Percentiles rank a stretch among this genome's conserved stretches.
phyloP scores from a whole-genome alignment of 2,113 vertebrate genomes.

The Burhinus oedicnemus region DNA sequence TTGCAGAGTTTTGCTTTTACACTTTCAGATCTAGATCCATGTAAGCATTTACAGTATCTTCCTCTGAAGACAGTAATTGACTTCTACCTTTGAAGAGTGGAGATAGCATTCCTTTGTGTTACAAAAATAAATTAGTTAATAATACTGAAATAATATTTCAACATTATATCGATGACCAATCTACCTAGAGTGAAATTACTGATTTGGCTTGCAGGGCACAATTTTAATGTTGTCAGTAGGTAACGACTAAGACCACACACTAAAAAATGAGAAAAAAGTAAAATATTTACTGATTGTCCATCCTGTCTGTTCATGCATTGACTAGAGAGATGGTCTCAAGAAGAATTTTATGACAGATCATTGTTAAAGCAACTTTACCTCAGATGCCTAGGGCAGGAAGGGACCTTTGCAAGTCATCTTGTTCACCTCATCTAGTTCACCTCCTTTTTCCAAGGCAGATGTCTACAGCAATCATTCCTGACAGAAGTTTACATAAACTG shows the following conservation, averaged over 20 bases:
- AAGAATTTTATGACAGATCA: background rate
- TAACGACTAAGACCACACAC: background rate
- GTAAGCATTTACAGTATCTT: background rate
- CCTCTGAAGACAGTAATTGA: background rate
- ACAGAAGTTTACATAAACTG: background rate
- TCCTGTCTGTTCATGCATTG: background rate
- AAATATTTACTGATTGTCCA: background rate
- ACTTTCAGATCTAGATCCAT: background rate
- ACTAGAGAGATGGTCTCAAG: background rate
- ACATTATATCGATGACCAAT: background rate
- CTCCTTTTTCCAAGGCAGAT: background rate
- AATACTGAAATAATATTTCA: background rate
- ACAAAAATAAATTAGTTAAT: background rate
- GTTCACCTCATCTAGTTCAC: background rate
- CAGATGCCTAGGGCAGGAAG: background rate
- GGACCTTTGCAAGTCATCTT: background rate
- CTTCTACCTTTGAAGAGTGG: background rate
- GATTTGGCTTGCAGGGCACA: background rate
- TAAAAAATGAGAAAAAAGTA: background rate
- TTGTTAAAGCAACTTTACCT: background rate
- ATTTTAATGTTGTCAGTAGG: background rate
- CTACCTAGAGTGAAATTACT: background rate
- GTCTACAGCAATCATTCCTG: background rate
- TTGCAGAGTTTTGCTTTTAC: background rate
- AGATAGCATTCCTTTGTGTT: background rate